A percentile compares a stretch with the other conserved stretches of the same genome.
Evolutionary conservation across 2,797 vertebrate species (phyloP).

Genomic region (Sebastes hubbsi): DNA sequence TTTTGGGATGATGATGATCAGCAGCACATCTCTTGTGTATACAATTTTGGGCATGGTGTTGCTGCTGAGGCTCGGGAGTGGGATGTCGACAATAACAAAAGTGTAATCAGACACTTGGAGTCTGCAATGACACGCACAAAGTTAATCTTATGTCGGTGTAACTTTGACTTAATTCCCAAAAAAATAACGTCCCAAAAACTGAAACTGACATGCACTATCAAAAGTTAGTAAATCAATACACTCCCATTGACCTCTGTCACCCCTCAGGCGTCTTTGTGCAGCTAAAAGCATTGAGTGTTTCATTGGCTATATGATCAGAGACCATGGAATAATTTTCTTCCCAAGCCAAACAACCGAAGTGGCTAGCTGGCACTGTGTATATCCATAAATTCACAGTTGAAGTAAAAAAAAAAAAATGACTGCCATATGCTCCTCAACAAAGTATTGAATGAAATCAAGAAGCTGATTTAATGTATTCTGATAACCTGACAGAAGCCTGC

Average conservation of each 20-base stretch:
- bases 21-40: not conserved
- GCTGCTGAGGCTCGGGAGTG: not conserved
- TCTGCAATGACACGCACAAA: not conserved
- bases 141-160: not conserved
- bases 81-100: not conserved
- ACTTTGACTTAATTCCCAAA: not conserved
- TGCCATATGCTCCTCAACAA: conserved; percentile 8
- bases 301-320: not conserved
- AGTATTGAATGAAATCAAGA: conserved; percentile 2
- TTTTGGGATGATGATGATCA: not conserved
- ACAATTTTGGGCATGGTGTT: not conserved
- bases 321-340: not conserved
- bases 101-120: not conserved
- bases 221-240: not conserved
- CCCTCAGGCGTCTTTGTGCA: not conserved
- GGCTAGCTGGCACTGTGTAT: conserved; percentile 1
- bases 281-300: conserved; percentile 10
- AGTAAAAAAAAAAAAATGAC: not conserved
- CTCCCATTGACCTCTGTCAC: not conserved
- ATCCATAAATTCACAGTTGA: conserved; percentile 18
- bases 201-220: not conserved
- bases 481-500: not conserved
- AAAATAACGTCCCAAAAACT: not conserved
- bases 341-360: not conserved
- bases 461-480: conserved; percentile 1